Base-by-base conservation (phyloP, 1,140 invertebrate genomes). In the Musca vetustissima region DNA sequence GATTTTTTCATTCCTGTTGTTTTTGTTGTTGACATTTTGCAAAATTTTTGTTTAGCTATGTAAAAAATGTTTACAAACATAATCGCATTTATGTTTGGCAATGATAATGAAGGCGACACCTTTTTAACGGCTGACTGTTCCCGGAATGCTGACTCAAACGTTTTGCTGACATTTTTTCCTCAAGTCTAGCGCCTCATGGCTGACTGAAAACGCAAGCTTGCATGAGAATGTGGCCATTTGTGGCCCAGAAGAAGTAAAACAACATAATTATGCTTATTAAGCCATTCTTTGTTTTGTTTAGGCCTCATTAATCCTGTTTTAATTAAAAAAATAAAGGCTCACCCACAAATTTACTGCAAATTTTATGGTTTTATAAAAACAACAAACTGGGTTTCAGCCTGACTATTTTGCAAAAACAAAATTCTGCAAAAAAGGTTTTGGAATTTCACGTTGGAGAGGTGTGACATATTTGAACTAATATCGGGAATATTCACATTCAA, bases 251-350 rank as follows among this genome's bases (percentile, higher is more conserved):
- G 17, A 52, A 52, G 6, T 21, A 4, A 7, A 22, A 21, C 17
- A 22, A 52, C 7, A 21, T 19, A 9, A 21, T 52, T 52, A 21
- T 19, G 17, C 22, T 36, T 17, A 19, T 61, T 61, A 43, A 61
- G 17, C 28, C 14, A 19, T 19, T 61, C 19, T 21, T 21, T n/a
- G 57, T 19, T 17, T 36, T 61, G 28, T 61, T 61, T 61, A 61
- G 17, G 57, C 28, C 28, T 36, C 57, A 61, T 61, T 61, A 61
- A 61, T 43, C 32, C 28, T 43, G 57, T 36, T 61, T 61, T 61
- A 61, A 61, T 61, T 59, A 61, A 61, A 43, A 19, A 52, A 19
- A 43, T 43, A n/a, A n/a, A n/a, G n/a, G n/a, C 11, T 43, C 36
- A 43, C 36, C 36, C 36, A 43, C 36, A 43, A 43, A 6, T 9